These are phyloP conservation scores for Raja brachyura DNA, from an alignment of 2,113 vertebrate species.

Conservation along the genomic window DNA sequence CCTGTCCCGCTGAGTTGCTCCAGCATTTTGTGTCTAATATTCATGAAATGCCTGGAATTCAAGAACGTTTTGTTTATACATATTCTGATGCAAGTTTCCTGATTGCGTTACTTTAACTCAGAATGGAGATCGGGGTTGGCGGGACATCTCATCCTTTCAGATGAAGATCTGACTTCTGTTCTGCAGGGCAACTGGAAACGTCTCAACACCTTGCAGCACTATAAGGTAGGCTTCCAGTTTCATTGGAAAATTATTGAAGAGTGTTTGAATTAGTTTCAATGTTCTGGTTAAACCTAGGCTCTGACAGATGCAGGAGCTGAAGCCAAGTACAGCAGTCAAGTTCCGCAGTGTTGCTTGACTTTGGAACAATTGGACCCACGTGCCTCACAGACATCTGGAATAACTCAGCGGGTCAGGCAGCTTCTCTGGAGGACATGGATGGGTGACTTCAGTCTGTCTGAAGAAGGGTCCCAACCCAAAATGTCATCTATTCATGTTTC, in stretches of 20 bases:
- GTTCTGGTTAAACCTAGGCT: background rate
- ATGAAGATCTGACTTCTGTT: constrained; percentile 90
- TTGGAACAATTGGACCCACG: background rate
- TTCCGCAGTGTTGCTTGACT: background rate
- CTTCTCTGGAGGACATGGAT: no score
- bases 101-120: constrained; percentile 45
- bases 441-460: no score
- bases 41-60: background rate
- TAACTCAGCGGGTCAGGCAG: no score
- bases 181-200: constrained; percentile 92
- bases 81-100: background rate
- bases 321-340: background rate
- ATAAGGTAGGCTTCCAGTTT: constrained; percentile 68
- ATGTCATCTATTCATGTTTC: no score
- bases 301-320: background rate
- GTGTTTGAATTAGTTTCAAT: background rate
- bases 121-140: constrained; percentile 94
- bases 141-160: constrained; percentile 89
- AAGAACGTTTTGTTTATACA: background rate
- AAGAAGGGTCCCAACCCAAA: no score
- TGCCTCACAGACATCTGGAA: background rate
- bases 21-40: no score
- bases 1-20: no score
- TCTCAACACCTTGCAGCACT: constrained; percentile 90
- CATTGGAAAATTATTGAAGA: background rate